A percentile compares a stretch with the other conserved stretches of the same genome.
phyloP scores from a whole-genome alignment of 2,113 vertebrate species.

The Takifugu flavidus region DNA sequence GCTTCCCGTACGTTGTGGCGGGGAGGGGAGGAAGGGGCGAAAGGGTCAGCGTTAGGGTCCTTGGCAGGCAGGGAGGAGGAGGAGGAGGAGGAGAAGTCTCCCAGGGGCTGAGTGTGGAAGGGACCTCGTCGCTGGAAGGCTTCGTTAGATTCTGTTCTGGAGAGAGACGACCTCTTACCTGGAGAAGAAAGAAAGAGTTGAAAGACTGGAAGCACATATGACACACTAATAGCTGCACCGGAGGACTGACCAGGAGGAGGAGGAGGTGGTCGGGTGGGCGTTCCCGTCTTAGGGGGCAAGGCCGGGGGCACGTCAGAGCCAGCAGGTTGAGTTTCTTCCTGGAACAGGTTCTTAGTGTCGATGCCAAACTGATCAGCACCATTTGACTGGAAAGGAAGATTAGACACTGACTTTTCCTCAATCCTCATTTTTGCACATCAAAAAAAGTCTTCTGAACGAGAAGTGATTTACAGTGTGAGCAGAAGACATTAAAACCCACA shows the following conservation, averaged over 20 bases:
- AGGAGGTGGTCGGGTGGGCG: conserved; percentile 92
- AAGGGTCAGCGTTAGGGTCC: conserved; percentile 86
- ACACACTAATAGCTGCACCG: neutral
- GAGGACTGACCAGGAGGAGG: conserved; percentile 86
- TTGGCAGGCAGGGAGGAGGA: conserved; percentile 88
- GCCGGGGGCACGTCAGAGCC: conserved; percentile 88
- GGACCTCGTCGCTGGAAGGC: conserved; percentile 88
- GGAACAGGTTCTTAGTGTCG: conserved; percentile 84
- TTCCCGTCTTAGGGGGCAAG: conserved; percentile 92
- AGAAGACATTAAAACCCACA: no score
- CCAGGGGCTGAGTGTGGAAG: conserved; percentile 83
- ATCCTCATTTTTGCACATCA: no score
- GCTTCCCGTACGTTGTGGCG: conserved; percentile 82
- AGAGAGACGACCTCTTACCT: conserved; percentile 89
- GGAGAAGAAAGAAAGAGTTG: conserved; percentile 37
- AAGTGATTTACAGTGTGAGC: no score
- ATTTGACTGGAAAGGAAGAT: conserved; percentile 75
- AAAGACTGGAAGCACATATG: neutral
- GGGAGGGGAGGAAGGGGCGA: conserved; percentile 84
- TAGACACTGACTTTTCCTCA: conserved; percentile 2
- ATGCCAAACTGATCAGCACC: conserved; percentile 83
- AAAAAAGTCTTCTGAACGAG: no score
- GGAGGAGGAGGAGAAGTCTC: conserved; percentile 82
- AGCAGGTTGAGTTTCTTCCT: conserved; percentile 76
- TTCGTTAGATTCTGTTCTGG: conserved; percentile 89